Evolutionary conservation across 2,888 invertebrate species (phyloP).

Genomic region (Polia nebulosa): DNA sequence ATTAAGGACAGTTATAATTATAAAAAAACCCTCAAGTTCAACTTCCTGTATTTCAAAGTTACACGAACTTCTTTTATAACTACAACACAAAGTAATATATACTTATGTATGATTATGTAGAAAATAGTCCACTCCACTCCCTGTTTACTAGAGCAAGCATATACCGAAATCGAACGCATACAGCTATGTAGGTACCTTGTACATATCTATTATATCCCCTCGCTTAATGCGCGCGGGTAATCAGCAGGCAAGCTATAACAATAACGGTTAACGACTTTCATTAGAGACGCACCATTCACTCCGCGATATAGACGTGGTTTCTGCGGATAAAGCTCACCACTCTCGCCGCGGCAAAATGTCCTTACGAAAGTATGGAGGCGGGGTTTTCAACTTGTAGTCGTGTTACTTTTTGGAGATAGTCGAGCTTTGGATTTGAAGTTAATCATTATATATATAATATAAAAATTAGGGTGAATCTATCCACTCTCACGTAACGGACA

Average conservation of each 20-base stretch:
- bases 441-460: too few relatives aligned
- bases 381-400: not conserved
- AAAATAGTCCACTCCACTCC: conserved; percentile 10
- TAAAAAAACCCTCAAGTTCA: too few relatives aligned
- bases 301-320: conserved; percentile 54
- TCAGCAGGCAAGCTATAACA: conserved; percentile 71
- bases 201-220: conserved; percentile 58
- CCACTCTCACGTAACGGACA: too few relatives aligned
- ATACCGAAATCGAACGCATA: conserved; percentile 56
- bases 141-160: conserved; percentile 29
- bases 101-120: not conserved
- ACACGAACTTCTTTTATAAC: not conserved
- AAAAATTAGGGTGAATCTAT: too few relatives aligned
- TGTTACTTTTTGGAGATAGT: not conserved
- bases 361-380: not conserved
- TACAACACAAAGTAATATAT: not conserved
- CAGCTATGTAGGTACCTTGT: conserved; percentile 34
- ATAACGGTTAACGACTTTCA: conserved; percentile 75
- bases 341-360: conserved; percentile 20
- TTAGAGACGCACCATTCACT: conserved; percentile 68
- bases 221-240: conserved; percentile 69
- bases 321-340: conserved; percentile 45
- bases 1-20: too few relatives aligned
- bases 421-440: not conserved
- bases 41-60: not conserved